phyloP scores from a whole-genome alignment of 2,113 vertebrate genomes.

The Lota lota region DNA sequence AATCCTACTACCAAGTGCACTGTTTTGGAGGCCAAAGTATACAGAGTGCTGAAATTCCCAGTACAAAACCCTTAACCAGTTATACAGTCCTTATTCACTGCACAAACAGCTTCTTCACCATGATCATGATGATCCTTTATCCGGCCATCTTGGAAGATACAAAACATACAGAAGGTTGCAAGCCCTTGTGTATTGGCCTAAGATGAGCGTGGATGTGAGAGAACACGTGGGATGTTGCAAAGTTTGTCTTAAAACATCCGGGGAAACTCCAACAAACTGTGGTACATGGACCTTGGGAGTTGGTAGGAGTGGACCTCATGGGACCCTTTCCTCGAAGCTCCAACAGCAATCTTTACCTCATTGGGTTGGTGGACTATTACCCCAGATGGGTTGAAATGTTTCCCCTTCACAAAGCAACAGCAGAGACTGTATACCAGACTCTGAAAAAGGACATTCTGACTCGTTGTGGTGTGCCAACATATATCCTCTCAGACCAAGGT shows the following conservation, averaged over 20 bases:
- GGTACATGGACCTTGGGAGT: neutral
- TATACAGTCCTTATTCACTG: neutral
- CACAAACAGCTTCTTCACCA: neutral
- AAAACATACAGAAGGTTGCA: constrained; percentile 11
- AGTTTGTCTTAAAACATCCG: neutral
- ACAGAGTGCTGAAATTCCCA: neutral
- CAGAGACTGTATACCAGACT: neutral
- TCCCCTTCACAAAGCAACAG: neutral
- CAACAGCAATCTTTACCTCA: neutral
- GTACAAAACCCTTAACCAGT: neutral
- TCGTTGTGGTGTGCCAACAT: constrained; percentile 7
- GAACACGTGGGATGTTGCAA: neutral
- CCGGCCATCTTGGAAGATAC: neutral
- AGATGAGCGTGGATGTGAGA: constrained; percentile 2
- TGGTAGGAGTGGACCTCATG: constrained; percentile 2
- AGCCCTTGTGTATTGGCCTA: constrained; percentile 7
- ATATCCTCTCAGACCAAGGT: constrained; percentile 13
- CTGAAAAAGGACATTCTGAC: constrained; percentile 12
- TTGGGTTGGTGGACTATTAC: constrained; percentile 22
- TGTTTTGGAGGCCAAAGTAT: constrained; percentile 1
- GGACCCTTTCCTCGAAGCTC: neutral
- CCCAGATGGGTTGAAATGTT: constrained; percentile 18
- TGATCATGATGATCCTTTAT: neutral
- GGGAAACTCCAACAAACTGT: constrained; percentile 8
- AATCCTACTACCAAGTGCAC: constrained; percentile 8